Evolutionary conservation across 2,888 invertebrate species (phyloP), one percentile per base, ranked within the genome.

Genomic region (Lasioglossum morio): DNA sequence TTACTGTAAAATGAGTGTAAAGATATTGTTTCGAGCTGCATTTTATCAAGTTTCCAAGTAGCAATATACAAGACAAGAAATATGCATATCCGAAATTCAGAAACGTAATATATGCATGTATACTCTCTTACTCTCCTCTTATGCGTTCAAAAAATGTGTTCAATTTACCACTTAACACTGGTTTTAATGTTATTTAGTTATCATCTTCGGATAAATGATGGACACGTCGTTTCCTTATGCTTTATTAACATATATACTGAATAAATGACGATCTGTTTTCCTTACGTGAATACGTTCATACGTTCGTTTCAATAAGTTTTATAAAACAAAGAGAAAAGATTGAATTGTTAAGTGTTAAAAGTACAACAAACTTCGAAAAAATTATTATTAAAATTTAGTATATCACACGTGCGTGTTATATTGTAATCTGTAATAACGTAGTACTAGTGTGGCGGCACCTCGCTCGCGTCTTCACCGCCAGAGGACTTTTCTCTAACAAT

Each of bases 31-130:
- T 84, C 81, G 66, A 48, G 70, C 66, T 82, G 79, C 75, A 81
- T 88, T 88, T 84, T 78, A 73, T 82, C 82, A 78, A 84, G 73
- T 83, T 88, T 87, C 85, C 70, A 88, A 90, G 81, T 90, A 90
- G 90, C 87, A 88, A 90, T 90, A 90, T 87, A 84, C 77, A 82
- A 77, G 69, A 79, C 63, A 37, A 79, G 75, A 88, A 69, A 80
- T 63, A 87, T 86, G 82, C 84, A 84, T 87, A 86, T 87, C 79
- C 19, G 72, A 83, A 77, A 86, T 83, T 79, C 74, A 79, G 72
- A 81, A 70, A 7, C 77, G 48, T 81, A 79, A 81, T 81, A 77
- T 81, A 82, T 81, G 78, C 12, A 43, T 43, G 78, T 43, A 43
- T 43, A 43, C 43, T 43, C 76, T 74, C 75, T 34, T 43, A 43